These are phyloP conservation scores for Myrmecophaga tridactyla DNA, from an alignment of 2,113 vertebrate species.

Conservation along the genomic window DNA sequence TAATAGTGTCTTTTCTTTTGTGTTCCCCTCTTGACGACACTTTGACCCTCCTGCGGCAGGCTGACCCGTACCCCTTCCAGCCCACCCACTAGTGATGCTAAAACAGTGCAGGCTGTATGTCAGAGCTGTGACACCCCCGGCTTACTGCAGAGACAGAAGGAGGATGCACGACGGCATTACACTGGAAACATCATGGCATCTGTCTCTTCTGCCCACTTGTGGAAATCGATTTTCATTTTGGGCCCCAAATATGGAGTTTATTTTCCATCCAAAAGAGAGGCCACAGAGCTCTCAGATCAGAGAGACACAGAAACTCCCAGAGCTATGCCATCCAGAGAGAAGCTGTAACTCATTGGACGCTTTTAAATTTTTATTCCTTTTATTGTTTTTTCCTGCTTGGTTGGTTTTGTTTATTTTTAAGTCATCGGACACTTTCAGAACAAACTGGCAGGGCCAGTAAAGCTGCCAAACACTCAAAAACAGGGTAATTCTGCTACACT, in stretches of 20 bases:
- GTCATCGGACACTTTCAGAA: background rate
- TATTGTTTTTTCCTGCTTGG: too few species aligned
- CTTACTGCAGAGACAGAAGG: background rate
- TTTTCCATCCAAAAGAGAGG: background rate
- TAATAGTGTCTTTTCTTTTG: background rate
- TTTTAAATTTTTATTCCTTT: too few species aligned
- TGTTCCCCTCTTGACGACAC: background rate
- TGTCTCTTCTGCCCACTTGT: background rate
- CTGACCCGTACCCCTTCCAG: background rate
- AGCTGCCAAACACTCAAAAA: background rate
- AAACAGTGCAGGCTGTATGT: fast-evolving
- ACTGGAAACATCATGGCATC: fast-evolving
- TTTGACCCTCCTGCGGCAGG: background rate
- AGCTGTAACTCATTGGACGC: background rate
- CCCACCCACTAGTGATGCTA: background rate
- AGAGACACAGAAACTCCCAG: background rate
- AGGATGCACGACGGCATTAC: fast-evolving
- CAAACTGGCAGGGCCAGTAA: background rate
- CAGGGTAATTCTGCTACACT: background rate
- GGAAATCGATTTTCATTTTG: background rate
- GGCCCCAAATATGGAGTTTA: background rate
- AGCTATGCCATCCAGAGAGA: background rate
- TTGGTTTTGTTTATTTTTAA: too few species aligned
- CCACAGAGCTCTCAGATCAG: background rate
- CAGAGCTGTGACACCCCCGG: fast-evolving